These are phyloP conservation scores for Biston betularia DNA, from an alignment of 2,888 invertebrate genomes.

Conservation along the genomic window DNA sequence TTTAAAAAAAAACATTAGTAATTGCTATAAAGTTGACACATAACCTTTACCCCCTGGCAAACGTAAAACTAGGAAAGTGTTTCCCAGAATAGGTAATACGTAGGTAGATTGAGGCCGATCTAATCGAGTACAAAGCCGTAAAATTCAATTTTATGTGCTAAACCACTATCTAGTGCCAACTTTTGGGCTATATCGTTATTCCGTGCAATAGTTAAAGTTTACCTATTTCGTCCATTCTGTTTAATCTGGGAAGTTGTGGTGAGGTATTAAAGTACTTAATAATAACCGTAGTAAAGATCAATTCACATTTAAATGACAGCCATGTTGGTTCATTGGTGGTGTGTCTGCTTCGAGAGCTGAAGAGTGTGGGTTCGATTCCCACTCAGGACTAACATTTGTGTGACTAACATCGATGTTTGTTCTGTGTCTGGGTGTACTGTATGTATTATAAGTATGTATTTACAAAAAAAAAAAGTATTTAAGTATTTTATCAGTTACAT, in stretches of 20 bases:
- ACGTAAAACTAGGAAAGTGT: not conserved
- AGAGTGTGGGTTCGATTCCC: too few relatives aligned
- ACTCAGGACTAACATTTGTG: too few relatives aligned
- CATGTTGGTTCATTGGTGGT: too few relatives aligned
- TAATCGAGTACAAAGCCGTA: slow-evolving; percentile 24
- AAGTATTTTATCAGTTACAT: too few relatives aligned
- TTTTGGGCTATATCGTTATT: slow-evolving; percentile 22
- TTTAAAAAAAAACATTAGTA: not conserved
- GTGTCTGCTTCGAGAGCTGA: too few relatives aligned
- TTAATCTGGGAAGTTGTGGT: slow-evolving; percentile 11
- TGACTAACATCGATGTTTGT: too few relatives aligned
- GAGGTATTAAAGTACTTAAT: slow-evolving; percentile 2
- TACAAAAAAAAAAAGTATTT: too few relatives aligned
- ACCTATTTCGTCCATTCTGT: slow-evolving; percentile 10
- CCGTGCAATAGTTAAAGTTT: slow-evolving; percentile 27
- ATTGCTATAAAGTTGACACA: not conserved
- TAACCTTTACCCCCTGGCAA: not conserved
- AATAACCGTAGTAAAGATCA: not conserved
- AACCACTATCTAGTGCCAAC: slow-evolving; percentile 23
- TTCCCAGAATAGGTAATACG: slow-evolving; percentile 11
- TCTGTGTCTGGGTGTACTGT: too few relatives aligned
- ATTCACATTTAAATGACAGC: not conserved
- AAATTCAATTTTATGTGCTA: slow-evolving; percentile 31
- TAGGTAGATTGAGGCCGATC: slow-evolving; percentile 16
- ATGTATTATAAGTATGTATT: too few relatives aligned